Evolutionary conservation across 1,140 invertebrate genomes (phyloP).

Genomic region (Drosophila willistoni): DNA sequence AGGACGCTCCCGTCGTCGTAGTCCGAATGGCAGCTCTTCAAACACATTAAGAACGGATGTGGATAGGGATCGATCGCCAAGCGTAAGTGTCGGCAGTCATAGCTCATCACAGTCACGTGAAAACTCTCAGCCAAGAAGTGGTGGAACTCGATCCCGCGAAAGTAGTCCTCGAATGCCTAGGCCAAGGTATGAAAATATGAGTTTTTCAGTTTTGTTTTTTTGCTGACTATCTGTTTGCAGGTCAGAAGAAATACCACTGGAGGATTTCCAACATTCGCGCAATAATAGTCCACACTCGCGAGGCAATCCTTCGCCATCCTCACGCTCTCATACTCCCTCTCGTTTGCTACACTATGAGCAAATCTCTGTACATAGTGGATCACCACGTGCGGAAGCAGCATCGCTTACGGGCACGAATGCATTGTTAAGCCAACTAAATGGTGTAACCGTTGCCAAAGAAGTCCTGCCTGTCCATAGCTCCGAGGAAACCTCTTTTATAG

Average conservation of each 20-base stretch:
- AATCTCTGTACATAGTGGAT: slow-evolving; percentile 82
- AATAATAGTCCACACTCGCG: slow-evolving; percentile 78
- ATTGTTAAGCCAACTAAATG: slow-evolving; percentile 58
- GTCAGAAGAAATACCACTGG: slow-evolving; percentile 93
- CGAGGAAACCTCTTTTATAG: slow-evolving; percentile 90
- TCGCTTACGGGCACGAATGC: slow-evolving; percentile 49
- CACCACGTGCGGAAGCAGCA: slow-evolving; percentile 60
- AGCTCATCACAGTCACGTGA: slow-evolving; percentile 74
- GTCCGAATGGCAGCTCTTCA: slow-evolving; percentile 59
- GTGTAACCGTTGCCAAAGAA: slow-evolving; percentile 59
- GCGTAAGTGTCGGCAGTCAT: slow-evolving; percentile 62
- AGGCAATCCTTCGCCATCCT: slow-evolving; percentile 61
- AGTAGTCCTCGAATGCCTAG: slow-evolving; percentile 89
- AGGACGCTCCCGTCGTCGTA: slow-evolving; percentile 73
- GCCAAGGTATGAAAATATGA: slow-evolving; percentile 82
- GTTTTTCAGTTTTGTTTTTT: too few species aligned
- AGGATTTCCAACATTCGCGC: slow-evolving; percentile 87
- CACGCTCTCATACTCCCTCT: slow-evolving; percentile 76
- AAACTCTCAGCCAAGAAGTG: slow-evolving; percentile 64
- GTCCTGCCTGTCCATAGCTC: slow-evolving; percentile 83
- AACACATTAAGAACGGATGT: slow-evolving; percentile 36
- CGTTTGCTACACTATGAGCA: slow-evolving; percentile 83
- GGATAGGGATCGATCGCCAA: slow-evolving; percentile 68
- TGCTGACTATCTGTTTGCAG: slow-evolving; percentile 54
- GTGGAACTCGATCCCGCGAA: slow-evolving; percentile 86